Conservation (phyloP, 1,140 invertebrate genomes). For the Wasmannia auropunctata region DNA sequence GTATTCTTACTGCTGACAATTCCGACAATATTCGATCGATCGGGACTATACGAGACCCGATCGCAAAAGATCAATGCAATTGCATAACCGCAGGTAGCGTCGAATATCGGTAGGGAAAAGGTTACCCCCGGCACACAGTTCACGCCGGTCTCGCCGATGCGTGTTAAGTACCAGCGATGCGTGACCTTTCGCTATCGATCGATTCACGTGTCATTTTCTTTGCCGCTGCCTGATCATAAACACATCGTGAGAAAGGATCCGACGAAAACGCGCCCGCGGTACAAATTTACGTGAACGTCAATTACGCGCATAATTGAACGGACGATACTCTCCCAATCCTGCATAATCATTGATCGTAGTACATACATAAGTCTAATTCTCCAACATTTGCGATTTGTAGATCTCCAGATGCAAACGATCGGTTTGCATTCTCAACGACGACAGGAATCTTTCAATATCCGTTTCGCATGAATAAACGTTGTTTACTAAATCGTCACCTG, state of each 20-base stretch:
- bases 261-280: constrained; percentile 18
- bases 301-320: background rate
- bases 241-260: constrained; percentile 53
- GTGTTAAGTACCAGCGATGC: constrained; percentile 35
- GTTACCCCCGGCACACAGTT: constrained; percentile 63
- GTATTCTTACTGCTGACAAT: background rate
- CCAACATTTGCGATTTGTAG: constrained; percentile 77
- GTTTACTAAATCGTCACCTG: background rate
- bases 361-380: background rate
- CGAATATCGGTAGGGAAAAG: constrained; percentile 60
- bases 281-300: background rate
- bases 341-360: background rate
- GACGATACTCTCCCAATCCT: background rate
- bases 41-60: constrained; percentile 12
- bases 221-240: constrained; percentile 25
- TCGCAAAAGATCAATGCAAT: constrained; percentile 58
- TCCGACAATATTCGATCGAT: constrained; percentile 1
- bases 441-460: constrained; percentile 75
- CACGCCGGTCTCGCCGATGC: constrained; percentile 42
- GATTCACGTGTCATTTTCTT: constrained; percentile 60
- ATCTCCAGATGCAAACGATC: constrained; percentile 76
- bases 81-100: constrained; percentile 53
- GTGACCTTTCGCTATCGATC: constrained; percentile 59
- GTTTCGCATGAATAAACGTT: background rate
- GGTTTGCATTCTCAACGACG: constrained; percentile 73